Base-by-base conservation (phyloP, 1,140 invertebrate genomes). In the Cephus cinctus region DNA sequence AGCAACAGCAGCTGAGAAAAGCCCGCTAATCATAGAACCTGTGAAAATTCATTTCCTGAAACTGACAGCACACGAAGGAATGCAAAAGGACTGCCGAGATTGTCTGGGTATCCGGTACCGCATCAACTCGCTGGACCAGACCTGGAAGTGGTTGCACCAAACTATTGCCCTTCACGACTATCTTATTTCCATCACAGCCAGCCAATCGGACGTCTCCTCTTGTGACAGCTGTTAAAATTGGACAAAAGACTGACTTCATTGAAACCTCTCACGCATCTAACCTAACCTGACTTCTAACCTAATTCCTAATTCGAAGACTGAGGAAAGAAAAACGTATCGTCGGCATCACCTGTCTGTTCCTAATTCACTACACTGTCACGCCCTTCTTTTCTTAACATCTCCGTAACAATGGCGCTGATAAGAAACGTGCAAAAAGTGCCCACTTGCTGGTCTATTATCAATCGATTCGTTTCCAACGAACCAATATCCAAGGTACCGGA, bases 121-220 rank as follows among this genome's bases (percentile, higher is more conserved):
- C 78, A 85, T 87, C 73, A 88, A 87, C 75, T 81, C 81, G 73
- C 83, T 92, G 72, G 88, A 92, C 75, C 89, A 92, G 73, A 92
- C 89, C 61, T 92, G 87, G 84, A 92, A 92, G 90, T 92, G 90
- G 90, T 75, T 94, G 67, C 90, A 94, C 73, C 88, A 91, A 71
- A 92, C 90, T 36, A 86, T 89, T 56, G 84, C 86, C 56, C 80
- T 92, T 43, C 90, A 94, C 82, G 87, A 90, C 59, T 90, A 90
- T 62, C 80, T 94, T 56, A 87, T 92, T 67, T 83, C 85, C 50
- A 81, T 90, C 57, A 86, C 86, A 45, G 81, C 86, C 50, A 83
- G 83, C 63, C 82, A 88, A 75, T 84, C 83, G 77, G 81, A 85
- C 75, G 67, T 71, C 48, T 56, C 48, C 36, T 45, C 39, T 61